phyloP scores from a whole-genome alignment of 2,888 invertebrate genomes.

The Lycaena phlaeas region DNA sequence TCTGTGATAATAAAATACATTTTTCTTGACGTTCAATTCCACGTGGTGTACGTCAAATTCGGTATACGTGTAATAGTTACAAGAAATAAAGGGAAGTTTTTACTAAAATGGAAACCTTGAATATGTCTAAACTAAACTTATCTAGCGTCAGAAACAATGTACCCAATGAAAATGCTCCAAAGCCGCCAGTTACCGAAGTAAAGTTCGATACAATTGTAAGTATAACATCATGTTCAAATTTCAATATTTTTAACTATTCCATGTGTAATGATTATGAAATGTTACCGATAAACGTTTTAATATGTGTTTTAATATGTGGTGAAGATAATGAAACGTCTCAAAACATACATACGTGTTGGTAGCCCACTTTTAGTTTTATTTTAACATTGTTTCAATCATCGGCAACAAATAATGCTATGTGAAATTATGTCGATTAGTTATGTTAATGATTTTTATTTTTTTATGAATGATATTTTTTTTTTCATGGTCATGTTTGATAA shows the following conservation, averaged over 20 bases:
- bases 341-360: no score
- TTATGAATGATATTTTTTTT: no score
- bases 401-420: no score
- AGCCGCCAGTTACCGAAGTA: conserved; percentile 35
- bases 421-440: no score
- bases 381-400: no score
- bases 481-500: no score
- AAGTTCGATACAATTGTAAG: conserved; percentile 48
- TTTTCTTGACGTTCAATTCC: conserved; percentile 62
- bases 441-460: no score
- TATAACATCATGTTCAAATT: conserved; percentile 9
- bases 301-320: no score
- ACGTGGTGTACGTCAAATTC: conserved; percentile 62
- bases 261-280: no score
- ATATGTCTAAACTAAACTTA: conserved; percentile 57
- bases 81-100: conserved; percentile 27
- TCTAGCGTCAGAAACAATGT: conserved; percentile 47
- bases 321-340: no score
- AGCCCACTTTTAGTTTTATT: no score
- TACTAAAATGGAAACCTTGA: conserved; percentile 61
- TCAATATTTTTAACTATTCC: neutral
- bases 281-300: no score
- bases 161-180: conserved; percentile 34
- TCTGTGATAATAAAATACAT: conserved; percentile 18
- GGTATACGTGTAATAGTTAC: conserved; percentile 58